A percentile compares a stretch with the other conserved stretches of the same genome.
Conservation (phyloP, 2,113 vertebrate species). For the Gobio gobio region DNA sequence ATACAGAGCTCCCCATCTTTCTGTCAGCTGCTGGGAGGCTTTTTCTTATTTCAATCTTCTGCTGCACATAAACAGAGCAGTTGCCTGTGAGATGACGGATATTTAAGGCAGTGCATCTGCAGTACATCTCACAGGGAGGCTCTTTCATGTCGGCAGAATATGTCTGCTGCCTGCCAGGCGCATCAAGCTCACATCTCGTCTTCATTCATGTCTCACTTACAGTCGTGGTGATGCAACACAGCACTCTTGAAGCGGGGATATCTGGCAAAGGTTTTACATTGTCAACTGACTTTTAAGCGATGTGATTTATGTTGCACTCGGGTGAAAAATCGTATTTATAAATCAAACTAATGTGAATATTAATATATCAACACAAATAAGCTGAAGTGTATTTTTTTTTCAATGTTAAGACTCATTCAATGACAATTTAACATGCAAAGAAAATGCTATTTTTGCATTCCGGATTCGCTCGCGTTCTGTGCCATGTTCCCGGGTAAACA, state of each 20-base stretch:
- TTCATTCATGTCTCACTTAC: conserved; percentile 57
- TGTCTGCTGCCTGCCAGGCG: conserved; percentile 60
- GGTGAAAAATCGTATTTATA: neutral
- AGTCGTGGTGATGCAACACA: conserved; percentile 56
- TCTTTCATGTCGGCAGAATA: conserved; percentile 61
- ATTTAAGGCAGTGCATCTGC: conserved; percentile 55
- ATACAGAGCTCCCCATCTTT: conserved; percentile 30
- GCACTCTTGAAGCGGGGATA: neutral
- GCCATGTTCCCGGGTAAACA: conserved; percentile 6
- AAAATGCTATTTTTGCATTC: neutral
- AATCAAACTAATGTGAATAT: neutral
- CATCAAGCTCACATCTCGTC: conserved; percentile 49
- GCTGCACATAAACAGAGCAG: conserved; percentile 35
- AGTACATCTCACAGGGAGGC: conserved; percentile 54
- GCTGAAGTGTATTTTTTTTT: neutral
- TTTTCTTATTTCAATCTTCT: conserved; percentile 28
- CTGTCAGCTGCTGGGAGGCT: conserved; percentile 15
- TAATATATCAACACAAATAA: neutral
- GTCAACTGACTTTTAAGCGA: neutral
- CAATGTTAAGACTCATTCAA: neutral
- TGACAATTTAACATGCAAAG: neutral
- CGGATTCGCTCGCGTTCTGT: neutral
- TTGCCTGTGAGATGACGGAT: conserved; percentile 21
- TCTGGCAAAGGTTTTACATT: conserved; percentile 33
- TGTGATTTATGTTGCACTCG: neutral